Base-by-base conservation (phyloP, 2,888 invertebrate genomes). In the Rhaphigaster nebulosa region DNA sequence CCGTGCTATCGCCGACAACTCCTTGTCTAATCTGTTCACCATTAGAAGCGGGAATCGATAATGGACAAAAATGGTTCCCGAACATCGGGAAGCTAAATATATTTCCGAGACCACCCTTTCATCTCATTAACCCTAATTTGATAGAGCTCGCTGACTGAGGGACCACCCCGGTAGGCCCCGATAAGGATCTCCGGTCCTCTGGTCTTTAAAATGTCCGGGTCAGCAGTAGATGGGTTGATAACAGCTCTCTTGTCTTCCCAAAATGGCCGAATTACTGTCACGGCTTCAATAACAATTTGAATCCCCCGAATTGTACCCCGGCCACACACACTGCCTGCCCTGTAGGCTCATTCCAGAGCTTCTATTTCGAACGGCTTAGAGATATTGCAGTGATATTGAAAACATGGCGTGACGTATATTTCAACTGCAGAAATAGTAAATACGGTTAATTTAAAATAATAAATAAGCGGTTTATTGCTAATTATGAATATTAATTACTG, bases 61-160 rank as follows among this genome's bases (percentile, higher is more conserved):
- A 84, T 84, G 84, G 84, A 84, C 84, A n/a, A 84, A 84, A 45
- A 84, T 45, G 84, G 45, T 45, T 4, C n/a, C 45, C 12, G 15
- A 41, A 76, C 38, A 38, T 38, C 20, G 18, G 18, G 15, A 34
- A 26, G 80, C 80, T 8, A 80, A 80, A 80, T 80, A 80, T 80
- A 80, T 80, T 80, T 80, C n/a, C 3, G 15, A 45, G 84, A 45
- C 45, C 84, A 84, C 84, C 84, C 84, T 84, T 84, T 84, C 45
- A 45, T 50, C 84, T 84, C 84, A 84, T 84, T 84, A 84, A 50
- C 84, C 84, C 84, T 84, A 45, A 84, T 84, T 84, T 50, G 84
- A 84, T 84, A 84, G 84, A 84, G 45, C 84, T n/a, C n/a, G 13
- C 45, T 84, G 45, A 84, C 84, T 50, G 45, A 84, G 41, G n/a